Conservation (phyloP, 2,113 vertebrate species). For the Lagenorhynchus albirostris region DNA sequence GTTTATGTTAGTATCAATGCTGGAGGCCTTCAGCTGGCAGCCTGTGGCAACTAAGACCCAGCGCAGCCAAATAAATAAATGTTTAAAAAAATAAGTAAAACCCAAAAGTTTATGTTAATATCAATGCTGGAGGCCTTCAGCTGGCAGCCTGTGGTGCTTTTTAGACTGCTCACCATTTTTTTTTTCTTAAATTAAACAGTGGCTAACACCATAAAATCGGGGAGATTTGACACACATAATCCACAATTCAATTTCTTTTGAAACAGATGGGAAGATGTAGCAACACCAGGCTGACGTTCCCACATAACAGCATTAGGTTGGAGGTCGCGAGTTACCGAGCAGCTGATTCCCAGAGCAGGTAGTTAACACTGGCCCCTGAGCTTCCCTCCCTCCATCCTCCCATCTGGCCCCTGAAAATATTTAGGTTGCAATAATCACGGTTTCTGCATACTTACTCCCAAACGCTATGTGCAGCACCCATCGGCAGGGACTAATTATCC, state of each 20-base stretch:
- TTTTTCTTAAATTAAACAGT: not conserved
- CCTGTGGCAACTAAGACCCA: not conserved
- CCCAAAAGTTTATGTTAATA: too few relatives aligned
- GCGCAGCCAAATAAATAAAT: too few relatives aligned
- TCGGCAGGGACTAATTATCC: not conserved
- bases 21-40: not conserved
- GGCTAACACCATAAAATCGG: not conserved
- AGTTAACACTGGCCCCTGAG: fast-evolving
- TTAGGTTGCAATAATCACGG: not conserved
- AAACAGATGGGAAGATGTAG: not conserved
- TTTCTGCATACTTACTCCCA: constrained; percentile 47
- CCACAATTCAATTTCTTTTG: not conserved
- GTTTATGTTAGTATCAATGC: not conserved
- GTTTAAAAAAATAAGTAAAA: too few relatives aligned
- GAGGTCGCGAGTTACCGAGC: not conserved
- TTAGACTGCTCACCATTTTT: not conserved
- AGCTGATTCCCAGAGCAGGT: not conserved
- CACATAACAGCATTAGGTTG: not conserved
- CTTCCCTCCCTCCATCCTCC: not conserved
- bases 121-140: too few relatives aligned
- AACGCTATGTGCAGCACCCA: constrained; percentile 24
- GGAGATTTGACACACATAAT: not conserved
- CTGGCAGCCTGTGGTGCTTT: not conserved
- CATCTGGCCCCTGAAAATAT: not conserved
- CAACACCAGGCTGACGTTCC: not conserved